Conservation (phyloP, 1,140 invertebrate genomes). For the Halesus radiatus region DNA sequence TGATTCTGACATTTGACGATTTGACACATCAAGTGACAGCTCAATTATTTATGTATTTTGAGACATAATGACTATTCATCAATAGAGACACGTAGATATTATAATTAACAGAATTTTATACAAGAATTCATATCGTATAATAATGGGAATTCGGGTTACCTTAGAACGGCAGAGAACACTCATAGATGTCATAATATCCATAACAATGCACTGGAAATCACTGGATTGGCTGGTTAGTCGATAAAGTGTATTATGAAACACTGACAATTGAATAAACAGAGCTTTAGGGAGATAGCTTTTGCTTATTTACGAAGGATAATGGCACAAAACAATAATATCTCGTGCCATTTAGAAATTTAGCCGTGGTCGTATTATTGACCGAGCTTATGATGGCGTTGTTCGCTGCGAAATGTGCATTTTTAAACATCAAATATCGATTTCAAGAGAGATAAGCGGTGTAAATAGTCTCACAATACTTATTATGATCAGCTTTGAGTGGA, state of each 20-base stretch:
- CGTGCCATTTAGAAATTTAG: neutral
- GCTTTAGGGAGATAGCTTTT: too few relatives aligned
- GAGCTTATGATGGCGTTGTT: slow-evolving; percentile 28
- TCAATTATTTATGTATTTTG: neutral
- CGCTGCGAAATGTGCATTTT: slow-evolving; percentile 33
- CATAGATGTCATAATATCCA: slow-evolving; percentile 5
- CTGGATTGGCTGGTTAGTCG: neutral
- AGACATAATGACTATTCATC: neutral
- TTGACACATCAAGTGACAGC: too few relatives aligned
- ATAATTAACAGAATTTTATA: neutral
- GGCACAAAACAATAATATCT: slow-evolving; percentile 2
- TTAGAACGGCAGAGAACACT: neutral
- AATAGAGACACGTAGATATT: neutral
- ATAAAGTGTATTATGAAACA: too few relatives aligned
- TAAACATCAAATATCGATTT: slow-evolving; percentile 27
- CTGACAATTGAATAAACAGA: too few relatives aligned
- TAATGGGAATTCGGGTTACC: neutral
- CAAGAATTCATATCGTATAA: neutral
- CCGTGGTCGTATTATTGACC: slow-evolving; percentile 12
- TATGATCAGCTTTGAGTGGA: neutral
- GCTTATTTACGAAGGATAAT: slow-evolving; percentile 7
- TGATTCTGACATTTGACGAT: too few relatives aligned
- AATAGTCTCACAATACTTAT: neutral
- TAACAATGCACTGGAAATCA: neutral
- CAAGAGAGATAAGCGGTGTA: neutral